Percentiles rank a stretch among this genome's conserved stretches.
Evolutionary conservation across 2,888 invertebrate species (phyloP).

Genomic region (Sialis lutaria): DNA sequence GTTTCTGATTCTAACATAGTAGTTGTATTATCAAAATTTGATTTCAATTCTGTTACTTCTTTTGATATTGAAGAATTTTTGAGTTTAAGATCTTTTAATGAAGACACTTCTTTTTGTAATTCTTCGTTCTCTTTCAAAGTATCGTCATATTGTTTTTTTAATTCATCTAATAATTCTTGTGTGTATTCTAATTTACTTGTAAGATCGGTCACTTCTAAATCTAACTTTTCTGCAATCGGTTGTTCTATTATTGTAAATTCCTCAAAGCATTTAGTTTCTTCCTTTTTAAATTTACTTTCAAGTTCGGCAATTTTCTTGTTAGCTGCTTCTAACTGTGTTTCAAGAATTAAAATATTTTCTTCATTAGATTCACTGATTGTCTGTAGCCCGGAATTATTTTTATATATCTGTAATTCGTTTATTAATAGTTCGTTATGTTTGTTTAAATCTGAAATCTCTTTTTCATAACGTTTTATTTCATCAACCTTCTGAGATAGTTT

Average conservation of each 20-base stretch:
- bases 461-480: constrained; percentile 29
- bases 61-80: not conserved
- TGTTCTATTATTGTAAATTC: not conserved
- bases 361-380: constrained; percentile 57
- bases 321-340: constrained; percentile 39
- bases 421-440: constrained; percentile 54
- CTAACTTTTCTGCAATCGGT: not conserved
- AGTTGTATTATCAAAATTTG: not conserved
- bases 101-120: not conserved
- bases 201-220: not conserved
- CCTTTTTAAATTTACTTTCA: constrained; percentile 15
- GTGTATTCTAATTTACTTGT: not conserved
- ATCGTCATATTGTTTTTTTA: not conserved
- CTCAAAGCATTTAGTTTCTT: not conserved
- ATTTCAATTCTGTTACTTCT: not conserved
- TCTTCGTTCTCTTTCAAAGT: not conserved
- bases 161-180: not conserved
- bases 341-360: constrained; percentile 44
- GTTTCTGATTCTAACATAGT: not conserved
- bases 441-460: constrained; percentile 45
- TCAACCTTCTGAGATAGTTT: constrained; percentile 20
- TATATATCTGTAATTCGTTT: constrained; percentile 42
- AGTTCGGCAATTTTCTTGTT: constrained; percentile 24
- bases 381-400: constrained; percentile 44
- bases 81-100: not conserved